Evolutionary conservation across 2,888 invertebrate species (phyloP).

Genomic region (Volucella bombylans): DNA sequence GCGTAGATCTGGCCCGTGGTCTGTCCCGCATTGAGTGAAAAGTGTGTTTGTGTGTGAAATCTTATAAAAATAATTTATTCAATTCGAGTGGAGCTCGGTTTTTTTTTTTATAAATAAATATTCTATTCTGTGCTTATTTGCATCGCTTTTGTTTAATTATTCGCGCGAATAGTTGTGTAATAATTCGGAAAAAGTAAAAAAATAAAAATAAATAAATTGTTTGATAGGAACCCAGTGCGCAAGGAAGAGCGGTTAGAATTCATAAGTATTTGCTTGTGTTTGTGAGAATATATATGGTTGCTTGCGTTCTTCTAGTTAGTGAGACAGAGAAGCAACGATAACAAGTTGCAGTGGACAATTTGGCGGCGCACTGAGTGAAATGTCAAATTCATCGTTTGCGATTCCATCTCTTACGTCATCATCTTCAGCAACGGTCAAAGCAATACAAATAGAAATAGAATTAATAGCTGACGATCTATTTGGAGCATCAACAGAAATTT

Average conservation of each 20-base stretch:
- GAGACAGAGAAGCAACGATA: slow-evolving; percentile 69
- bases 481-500: slow-evolving; percentile 35
- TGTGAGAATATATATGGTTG: no score
- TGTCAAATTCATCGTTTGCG: slow-evolving; percentile 69
- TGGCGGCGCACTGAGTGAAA: slow-evolving; percentile 74
- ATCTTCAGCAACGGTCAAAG: slow-evolving; percentile 31
- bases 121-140: not conserved
- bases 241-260: slow-evolving; percentile 61
- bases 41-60: slow-evolving; percentile 36
- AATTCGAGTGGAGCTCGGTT: slow-evolving; percentile 23
- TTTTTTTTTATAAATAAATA: not conserved
- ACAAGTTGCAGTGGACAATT: slow-evolving; percentile 68
- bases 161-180: slow-evolving; percentile 54
- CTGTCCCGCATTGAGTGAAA: slow-evolving; percentile 17
- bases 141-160: not conserved
- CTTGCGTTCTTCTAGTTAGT: slow-evolving; percentile 28
- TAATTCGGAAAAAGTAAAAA: slow-evolving; percentile 36
- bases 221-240: slow-evolving; percentile 49
- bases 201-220: slow-evolving; percentile 1
- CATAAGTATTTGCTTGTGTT: slow-evolving; percentile 28
- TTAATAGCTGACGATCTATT: slow-evolving; percentile 23
- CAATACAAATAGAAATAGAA: not conserved
- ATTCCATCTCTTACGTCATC: slow-evolving; percentile 60
- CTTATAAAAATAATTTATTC: slow-evolving; percentile 34
- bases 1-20: not conserved